Evolutionary conservation across 1,140 invertebrate species (phyloP).

Genomic region (Drosophila truncata): DNA sequence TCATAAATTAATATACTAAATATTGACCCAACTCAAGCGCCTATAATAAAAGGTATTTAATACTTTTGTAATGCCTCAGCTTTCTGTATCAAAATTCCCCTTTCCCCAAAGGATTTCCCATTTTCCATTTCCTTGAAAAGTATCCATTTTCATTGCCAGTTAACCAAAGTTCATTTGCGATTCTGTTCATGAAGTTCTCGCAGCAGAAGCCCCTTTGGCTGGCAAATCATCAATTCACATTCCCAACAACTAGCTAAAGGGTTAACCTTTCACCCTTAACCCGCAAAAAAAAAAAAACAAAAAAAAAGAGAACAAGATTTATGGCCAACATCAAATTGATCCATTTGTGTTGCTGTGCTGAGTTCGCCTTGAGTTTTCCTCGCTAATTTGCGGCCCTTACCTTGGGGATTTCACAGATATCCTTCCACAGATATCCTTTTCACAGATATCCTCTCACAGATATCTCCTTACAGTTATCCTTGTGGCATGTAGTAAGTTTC

Average conservation of each 20-base stretch:
- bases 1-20: not conserved
- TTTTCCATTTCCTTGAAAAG: not conserved
- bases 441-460: too few species aligned
- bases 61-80: not conserved
- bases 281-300: not conserved
- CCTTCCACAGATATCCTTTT: not conserved
- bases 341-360: slow-evolving; percentile 22
- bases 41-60: not conserved
- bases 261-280: slow-evolving; percentile 26
- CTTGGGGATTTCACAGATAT: slow-evolving; percentile 28
- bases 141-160: slow-evolving; percentile 16
- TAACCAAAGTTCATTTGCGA: slow-evolving; percentile 30
- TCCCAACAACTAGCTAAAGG: slow-evolving; percentile 34
- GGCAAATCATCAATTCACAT: slow-evolving; percentile 39
- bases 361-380: slow-evolving; percentile 35
- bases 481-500: not conserved
- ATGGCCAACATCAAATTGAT: slow-evolving; percentile 45
- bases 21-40: not conserved
- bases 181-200: slow-evolving; percentile 28
- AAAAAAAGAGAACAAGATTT: slow-evolving; percentile 9
- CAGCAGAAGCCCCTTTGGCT: slow-evolving; percentile 11
- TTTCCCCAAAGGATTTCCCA: not conserved
- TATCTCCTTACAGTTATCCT: not conserved
- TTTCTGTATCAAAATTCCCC: not conserved
- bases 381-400: slow-evolving; percentile 44